Evolutionary conservation across 2,113 vertebrate species (phyloP), one percentile per base, ranked within the genome.

Genomic region (Corydoras sp.): DNA sequence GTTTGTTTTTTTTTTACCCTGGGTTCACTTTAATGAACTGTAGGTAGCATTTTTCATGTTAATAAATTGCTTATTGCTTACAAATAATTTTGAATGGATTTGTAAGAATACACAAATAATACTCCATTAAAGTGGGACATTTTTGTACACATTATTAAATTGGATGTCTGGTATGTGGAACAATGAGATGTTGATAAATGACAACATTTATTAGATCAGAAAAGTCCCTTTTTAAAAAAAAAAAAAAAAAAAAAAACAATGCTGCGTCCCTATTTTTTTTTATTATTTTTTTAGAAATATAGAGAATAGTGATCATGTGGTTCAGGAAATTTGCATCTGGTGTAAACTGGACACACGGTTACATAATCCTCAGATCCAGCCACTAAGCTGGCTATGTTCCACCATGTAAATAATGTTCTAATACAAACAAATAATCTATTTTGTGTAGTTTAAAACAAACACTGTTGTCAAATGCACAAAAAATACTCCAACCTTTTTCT

Each of bases 11-110:
- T 5, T 74, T 68, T 59, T 68, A 68, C 50, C 65, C 49, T 74
- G 64, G 59, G 49, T 68, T 54, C 58, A 62, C 7, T 61, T 74
- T 55, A 15, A 67, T n/a, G 64, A 68, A 74, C 65, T 30, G 53
- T 68, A 68, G 65, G 72, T 74, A 74, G 65, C 58, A 62, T 68
- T 74, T 74, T 64, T 69, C 72, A 74, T 74, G 72, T 74, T 74
- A 74, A 74, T 74, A 74, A 74, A 74, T 60, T 73, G 11, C 61
- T 55, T 62, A 62, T 68, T 74, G 18, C 56, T 15, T 15, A 31
- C 61, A 2, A 50, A 58, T 24, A 55, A 10, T 12, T 54, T 48
- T 51, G 49, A 49, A 68, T 74, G 50, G 3, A 48, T 62, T 68
- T 62, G 24, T 5, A 29, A 18, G 50, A 61, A 29, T 62, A 10